Evolutionary conservation across 1,140 invertebrate species (phyloP).

Genomic region (Diplogasteroides magnus): DNA sequence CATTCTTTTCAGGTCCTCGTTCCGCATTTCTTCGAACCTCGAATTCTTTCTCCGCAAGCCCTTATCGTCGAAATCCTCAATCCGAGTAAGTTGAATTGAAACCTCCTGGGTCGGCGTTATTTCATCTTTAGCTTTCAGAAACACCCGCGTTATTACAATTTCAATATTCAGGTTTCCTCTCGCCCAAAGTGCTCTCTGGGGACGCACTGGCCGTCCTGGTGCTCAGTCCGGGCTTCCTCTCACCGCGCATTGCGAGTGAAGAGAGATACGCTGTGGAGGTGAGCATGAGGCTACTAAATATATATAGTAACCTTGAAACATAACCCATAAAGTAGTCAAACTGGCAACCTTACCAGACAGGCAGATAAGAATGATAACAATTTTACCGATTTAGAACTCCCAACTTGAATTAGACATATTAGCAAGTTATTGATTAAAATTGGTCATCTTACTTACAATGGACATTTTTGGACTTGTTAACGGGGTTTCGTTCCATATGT

Average conservation of each 20-base stretch:
- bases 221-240: slow-evolving; percentile 31
- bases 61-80: slow-evolving; percentile 29
- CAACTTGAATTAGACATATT: too few relatives aligned
- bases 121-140: too few relatives aligned
- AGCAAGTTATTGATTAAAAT: too few relatives aligned
- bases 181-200: slow-evolving; percentile 22
- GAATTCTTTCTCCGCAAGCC: slow-evolving; percentile 30
- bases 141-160: too few relatives aligned
- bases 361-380: background rate
- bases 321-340: too few relatives aligned
- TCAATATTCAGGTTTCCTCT: slow-evolving; percentile 23
- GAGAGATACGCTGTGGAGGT: slow-evolving; percentile 31
- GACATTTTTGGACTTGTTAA: too few relatives aligned
- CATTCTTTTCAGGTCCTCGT: slow-evolving; percentile 22
- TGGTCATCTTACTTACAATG: too few relatives aligned
- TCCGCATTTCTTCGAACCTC: slow-evolving; percentile 23
- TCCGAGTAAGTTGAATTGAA: slow-evolving; percentile 18
- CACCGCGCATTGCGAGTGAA: slow-evolving; percentile 28
- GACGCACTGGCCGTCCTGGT: slow-evolving; percentile 27
- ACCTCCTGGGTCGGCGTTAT: too few relatives aligned
- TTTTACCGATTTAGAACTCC: too few relatives aligned
- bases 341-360: background rate
- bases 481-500: too few relatives aligned
- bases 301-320: too few relatives aligned
- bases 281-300: too few relatives aligned